These are phyloP conservation scores for Eulemur coronatus DNA, from an alignment of 2,797 vertebrate genomes.

Conservation along the genomic window DNA sequence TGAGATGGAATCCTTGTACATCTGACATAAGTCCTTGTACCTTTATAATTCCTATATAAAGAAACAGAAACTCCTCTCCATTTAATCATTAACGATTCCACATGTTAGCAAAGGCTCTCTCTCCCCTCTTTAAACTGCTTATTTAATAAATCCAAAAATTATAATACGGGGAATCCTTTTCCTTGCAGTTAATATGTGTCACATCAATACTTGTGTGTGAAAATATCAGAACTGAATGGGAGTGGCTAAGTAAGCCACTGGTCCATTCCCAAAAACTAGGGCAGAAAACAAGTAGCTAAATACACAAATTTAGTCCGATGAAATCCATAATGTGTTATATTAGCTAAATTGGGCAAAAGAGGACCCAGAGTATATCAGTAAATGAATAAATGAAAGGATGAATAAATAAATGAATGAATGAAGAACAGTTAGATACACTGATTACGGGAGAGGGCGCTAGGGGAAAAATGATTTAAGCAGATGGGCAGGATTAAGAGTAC, in stretches of 20 bases:
- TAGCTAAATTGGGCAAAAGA: not conserved
- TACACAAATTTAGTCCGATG: not conserved
- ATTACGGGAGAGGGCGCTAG: not conserved
- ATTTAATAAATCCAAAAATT: not conserved
- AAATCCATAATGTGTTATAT: not conserved
- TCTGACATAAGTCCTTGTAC: not conserved
- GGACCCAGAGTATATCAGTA: not conserved
- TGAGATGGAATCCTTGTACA: not conserved
- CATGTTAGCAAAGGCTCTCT: not conserved
- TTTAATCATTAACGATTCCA: not conserved
- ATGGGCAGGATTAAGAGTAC: not conserved
- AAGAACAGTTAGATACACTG: not conserved
- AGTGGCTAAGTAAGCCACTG: not conserved
- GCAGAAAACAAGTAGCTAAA: not conserved
- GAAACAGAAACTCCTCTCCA: not conserved
- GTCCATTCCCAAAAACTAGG: not conserved
- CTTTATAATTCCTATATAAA: not conserved
- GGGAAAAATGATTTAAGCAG: not conserved
- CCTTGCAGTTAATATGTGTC: not conserved
- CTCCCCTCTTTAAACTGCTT: not conserved
- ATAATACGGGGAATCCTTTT: not conserved
- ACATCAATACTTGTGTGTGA: not conserved
- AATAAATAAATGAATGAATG: not conserved
- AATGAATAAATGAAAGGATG: not conserved
- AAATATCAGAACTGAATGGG: not conserved